phyloP scores from a whole-genome alignment of 2,113 vertebrate species.

The Plectropomus leopardus region DNA sequence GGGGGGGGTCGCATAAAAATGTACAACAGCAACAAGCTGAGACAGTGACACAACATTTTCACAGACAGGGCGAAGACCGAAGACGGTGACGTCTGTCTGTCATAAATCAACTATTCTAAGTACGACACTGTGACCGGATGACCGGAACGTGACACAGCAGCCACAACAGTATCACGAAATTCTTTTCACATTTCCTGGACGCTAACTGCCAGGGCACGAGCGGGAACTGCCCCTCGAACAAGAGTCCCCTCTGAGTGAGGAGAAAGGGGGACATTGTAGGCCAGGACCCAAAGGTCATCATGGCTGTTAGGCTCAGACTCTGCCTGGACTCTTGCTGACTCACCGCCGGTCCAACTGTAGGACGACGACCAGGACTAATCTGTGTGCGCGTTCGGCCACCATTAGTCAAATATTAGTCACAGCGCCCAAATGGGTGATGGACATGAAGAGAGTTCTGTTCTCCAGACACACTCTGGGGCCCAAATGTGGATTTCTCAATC shows the following conservation, averaged over 20 bases:
- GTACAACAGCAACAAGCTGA: conserved; percentile 12
- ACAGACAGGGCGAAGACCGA: neutral
- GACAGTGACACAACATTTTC: conserved; percentile 53
- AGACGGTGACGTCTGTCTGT: neutral
- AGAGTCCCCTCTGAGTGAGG: conserved; percentile 60
- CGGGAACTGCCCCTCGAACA: conserved; percentile 73
- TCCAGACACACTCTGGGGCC: conserved; percentile 21
- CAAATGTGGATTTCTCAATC: conserved; percentile 56
- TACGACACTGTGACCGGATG: conserved; percentile 25
- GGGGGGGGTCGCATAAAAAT: too few relatives aligned
- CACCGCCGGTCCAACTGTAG: conserved; percentile 42
- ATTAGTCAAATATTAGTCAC: conserved; percentile 84
- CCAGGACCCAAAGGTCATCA: conserved; percentile 59
- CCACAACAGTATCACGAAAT: conserved; percentile 29
- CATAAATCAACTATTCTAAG: conserved; percentile 56
- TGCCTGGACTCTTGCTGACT: conserved; percentile 68
- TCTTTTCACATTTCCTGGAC: conserved; percentile 79
- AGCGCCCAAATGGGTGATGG: conserved; percentile 43
- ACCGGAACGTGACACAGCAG: conserved; percentile 71
- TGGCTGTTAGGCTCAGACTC: conserved; percentile 63
- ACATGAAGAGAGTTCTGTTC: conserved; percentile 52
- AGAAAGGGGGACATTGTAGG: conserved; percentile 80
- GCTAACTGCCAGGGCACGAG: conserved; percentile 30
- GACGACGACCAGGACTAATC: conserved; percentile 47
- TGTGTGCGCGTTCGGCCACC: conserved; percentile 37